Evolutionary conservation across 2,113 vertebrate species (phyloP), one percentile per base, ranked within the genome.

Genomic region (Lasiurus cinereus): DNA sequence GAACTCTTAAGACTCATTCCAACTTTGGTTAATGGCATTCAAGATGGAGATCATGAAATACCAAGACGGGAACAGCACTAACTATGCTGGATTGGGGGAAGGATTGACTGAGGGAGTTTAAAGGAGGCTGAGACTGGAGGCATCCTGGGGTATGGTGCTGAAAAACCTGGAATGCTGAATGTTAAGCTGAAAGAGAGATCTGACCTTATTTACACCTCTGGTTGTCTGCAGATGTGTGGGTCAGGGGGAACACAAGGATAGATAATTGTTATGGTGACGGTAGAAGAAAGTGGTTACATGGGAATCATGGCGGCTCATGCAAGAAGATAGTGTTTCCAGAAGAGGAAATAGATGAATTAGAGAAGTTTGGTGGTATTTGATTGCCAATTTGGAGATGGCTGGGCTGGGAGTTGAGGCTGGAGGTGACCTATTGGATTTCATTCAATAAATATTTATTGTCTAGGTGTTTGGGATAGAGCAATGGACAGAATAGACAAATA

Each of bases 381-480:
- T 82, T 80, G 24, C 56, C 8, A 46, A 14, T 94, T 95, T 76
- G 69, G n/a, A 92, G 10, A 12, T 91, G 31, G n/a, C 54, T 93
- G 33, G 83, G 2, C 50, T 91, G 73, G 43, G 43, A 39, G 52
- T 29, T 52, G 19, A 70, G 64, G 10, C 66, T 85, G 11, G 48
- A 95, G 22, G 8, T 94, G 21, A 39, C 29, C 29, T 87, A 84
- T 93, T 43, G 21, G 62, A 78, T 94, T 95, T 80, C 48, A 62
- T 86, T 67, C 14, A 79, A 33, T 56, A 94, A 74, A 50, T 79
- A 77, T 27, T 69, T 96, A 83, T 83, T 95, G 33, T 88, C 22
- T 88, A 15, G 24, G 13, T 92, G 59, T 67, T 94, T 96, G 64
- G 70, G 33, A 64, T 78, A 88, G n/a, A 92, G 21, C n/a, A 67